These are phyloP conservation scores for Nymphicus hollandicus DNA, from an alignment of 2,113 vertebrate species.

Conservation along the genomic window DNA sequence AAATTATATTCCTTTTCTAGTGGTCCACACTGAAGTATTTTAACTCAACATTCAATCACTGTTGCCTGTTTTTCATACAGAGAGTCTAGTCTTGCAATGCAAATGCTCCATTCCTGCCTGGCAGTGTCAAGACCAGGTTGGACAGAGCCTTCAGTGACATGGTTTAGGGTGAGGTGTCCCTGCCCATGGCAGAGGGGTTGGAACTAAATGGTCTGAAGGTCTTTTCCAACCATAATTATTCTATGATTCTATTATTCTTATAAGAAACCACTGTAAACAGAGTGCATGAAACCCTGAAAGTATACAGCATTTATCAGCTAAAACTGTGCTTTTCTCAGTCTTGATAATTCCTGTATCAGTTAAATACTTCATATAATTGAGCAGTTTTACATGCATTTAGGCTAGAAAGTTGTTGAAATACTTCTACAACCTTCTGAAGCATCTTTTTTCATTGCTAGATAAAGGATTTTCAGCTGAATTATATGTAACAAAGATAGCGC, in stretches of 20 bases:
- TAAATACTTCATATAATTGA: neutral
- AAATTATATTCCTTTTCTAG: neutral
- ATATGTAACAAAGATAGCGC: neutral
- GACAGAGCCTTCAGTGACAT: neutral
- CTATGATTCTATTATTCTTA: neutral
- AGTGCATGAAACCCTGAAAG: neutral
- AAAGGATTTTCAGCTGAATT: constrained; percentile 22
- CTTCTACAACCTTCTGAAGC: neutral
- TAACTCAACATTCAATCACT: neutral
- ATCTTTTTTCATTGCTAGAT: neutral
- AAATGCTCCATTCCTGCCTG: neutral
- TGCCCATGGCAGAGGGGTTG: neutral
- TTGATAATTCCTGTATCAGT: neutral
- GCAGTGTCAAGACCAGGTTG: neutral
- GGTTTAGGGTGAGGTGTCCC: neutral
- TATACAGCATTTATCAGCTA: neutral
- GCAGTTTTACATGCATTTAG: neutral
- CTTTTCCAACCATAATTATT: neutral
- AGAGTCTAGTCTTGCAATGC: neutral
- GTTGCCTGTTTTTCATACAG: neutral
- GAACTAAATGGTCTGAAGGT: neutral
- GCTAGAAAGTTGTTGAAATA: constrained; percentile 1
- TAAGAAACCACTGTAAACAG: neutral
- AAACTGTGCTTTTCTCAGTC: neutral
- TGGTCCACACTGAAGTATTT: neutral